phyloP scores from a whole-genome alignment of 1,140 invertebrate species.

The Apis laboriosa region DNA sequence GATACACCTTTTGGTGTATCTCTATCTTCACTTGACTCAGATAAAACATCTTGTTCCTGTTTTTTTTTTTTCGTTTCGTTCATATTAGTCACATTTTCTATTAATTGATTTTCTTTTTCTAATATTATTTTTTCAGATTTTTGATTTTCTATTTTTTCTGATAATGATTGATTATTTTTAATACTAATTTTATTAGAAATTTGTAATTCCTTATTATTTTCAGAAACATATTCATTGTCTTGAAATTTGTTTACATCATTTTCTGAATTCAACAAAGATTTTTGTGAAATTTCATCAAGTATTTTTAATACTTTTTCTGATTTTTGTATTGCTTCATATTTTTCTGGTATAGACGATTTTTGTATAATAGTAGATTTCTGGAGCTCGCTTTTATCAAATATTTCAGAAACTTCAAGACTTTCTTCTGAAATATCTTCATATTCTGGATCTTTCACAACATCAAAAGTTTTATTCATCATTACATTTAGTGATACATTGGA shows the following conservation, averaged over 20 bases:
- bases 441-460: constrained; percentile 73
- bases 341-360: constrained; percentile 67
- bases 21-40: constrained; percentile 71
- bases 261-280: constrained; percentile 42
- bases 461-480: constrained; percentile 57
- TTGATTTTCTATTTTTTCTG: background rate
- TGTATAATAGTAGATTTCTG: constrained; percentile 46
- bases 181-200: constrained; percentile 29
- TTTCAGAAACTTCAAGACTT: constrained; percentile 78
- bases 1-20: constrained; percentile 74
- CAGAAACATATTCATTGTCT: background rate
- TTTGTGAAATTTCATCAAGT: constrained; percentile 71
- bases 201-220: constrained; percentile 6
- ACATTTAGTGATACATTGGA: constrained; percentile 9
- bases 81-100: background rate
- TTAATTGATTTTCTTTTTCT: constrained; percentile 1
- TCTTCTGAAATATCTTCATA: constrained; percentile 80
- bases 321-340: constrained; percentile 68
- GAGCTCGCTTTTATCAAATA: constrained; percentile 72
- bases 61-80: constrained; percentile 38
- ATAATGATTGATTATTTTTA: background rate
- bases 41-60: constrained; percentile 53
- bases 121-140: background rate
- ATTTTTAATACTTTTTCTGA: constrained; percentile 72
- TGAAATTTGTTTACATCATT: constrained; percentile 19